Conservation (phyloP, 2,113 vertebrate genomes). For the Calyptommatus sinebrachiatus region DNA sequence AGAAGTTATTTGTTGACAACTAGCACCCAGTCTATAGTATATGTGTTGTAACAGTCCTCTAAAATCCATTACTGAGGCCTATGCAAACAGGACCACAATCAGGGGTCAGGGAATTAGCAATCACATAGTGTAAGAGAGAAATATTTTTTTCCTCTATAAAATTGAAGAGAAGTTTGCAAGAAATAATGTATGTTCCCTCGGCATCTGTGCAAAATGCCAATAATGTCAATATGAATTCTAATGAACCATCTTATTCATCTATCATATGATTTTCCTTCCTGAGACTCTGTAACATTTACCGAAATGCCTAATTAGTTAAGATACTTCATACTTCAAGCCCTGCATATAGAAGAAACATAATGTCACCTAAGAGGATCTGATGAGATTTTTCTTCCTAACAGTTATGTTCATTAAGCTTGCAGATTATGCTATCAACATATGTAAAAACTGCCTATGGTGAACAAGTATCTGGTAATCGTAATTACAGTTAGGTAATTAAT, state of each 20-base stretch:
- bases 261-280: background rate
- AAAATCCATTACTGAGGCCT: no score
- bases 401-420: background rate
- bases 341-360: background rate
- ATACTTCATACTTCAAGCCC: background rate
- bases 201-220: background rate
- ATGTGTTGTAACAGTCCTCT: no score
- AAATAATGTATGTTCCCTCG: background rate
- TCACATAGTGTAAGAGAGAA: constrained; percentile 52
- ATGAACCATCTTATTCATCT: background rate
- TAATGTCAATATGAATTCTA: background rate
- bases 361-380: background rate
- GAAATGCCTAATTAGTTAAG: background rate
- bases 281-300: background rate
- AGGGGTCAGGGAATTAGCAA: background rate
- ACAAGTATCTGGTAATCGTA: background rate
- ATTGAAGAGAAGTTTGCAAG: constrained; percentile 37
- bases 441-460: background rate
- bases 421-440: accelerated
- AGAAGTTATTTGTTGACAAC: no score
- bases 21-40: no score
- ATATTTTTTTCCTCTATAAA: constrained; percentile 17
- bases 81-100: background rate
- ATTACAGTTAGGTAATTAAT: background rate
- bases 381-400: background rate